These are phyloP conservation scores for Neotoma lepida DNA, from an alignment of 2,113 vertebrate species.

Conservation along the genomic window DNA sequence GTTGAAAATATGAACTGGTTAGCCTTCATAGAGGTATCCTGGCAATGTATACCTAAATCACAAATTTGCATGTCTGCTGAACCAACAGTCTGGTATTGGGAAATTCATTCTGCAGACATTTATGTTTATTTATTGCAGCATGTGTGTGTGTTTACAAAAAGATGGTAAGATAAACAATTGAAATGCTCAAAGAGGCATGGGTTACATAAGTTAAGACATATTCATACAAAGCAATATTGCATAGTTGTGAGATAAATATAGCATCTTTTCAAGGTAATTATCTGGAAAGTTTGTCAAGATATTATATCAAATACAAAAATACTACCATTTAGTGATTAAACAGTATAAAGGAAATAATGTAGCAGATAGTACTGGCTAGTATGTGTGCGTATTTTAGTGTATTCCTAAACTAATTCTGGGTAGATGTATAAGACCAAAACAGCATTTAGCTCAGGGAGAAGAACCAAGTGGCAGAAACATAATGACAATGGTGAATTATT, in stretches of 20 bases:
- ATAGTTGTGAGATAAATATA: neutral
- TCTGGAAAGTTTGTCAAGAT: slow-evolving; percentile 12
- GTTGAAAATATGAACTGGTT: slow-evolving; percentile 15
- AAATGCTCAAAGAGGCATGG: slow-evolving; percentile 6
- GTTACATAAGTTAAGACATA: slow-evolving; percentile 28
- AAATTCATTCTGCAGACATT: neutral
- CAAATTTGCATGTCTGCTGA: neutral
- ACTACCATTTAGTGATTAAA: slow-evolving; percentile 5
- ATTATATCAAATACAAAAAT: slow-evolving; percentile 51
- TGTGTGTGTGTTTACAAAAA: neutral
- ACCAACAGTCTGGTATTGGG: neutral
- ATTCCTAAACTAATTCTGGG: slow-evolving; percentile 55
- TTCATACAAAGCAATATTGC: neutral
- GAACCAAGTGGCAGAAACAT: slow-evolving; percentile 44
- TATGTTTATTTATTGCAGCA: neutral
- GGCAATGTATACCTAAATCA: slow-evolving; percentile 33
- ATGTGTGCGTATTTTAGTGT: neutral
- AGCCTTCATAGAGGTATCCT: neutral
- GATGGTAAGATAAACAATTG: slow-evolving; percentile 14
- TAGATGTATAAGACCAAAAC: slow-evolving; percentile 1
- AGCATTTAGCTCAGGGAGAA: slow-evolving; percentile 20
- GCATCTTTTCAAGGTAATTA: slow-evolving; percentile 49
- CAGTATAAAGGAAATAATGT: neutral
- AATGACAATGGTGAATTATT: slow-evolving; percentile 32
- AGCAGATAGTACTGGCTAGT: slow-evolving; percentile 35